Conservation (phyloP, 2,797 vertebrate species). For the Cossypha niveicapilla region DNA sequence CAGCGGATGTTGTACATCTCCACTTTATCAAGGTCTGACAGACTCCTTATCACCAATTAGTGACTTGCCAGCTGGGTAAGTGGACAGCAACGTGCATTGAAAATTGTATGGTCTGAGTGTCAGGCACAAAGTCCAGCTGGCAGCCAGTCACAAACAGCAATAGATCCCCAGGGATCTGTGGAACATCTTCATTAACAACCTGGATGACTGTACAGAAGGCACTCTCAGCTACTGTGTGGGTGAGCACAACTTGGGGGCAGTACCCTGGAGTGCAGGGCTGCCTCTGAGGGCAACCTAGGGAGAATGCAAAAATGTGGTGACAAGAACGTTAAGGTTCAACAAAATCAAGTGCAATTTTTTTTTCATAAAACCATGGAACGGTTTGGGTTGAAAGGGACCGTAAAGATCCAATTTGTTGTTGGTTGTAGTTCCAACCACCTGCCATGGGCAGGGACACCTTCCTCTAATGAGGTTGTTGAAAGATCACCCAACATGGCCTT, state of each 20-base stretch:
- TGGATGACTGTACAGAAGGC: not conserved
- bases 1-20: not conserved
- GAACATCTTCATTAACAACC: not conserved
- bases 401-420: not conserved
- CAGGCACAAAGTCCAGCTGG: not conserved
- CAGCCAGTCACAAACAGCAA: not conserved
- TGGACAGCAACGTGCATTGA: not conserved
- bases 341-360: not conserved
- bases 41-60: not conserved
- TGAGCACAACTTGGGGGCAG: not conserved
- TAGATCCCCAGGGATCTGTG: not conserved
- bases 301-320: not conserved
- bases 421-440: not conserved
- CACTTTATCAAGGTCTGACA: not conserved
- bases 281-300: not conserved
- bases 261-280: not conserved
- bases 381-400: not conserved
- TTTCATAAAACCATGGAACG: not conserved
- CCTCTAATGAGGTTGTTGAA: not conserved
- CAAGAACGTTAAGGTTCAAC: not conserved
- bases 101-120: not conserved
- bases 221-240: not conserved
- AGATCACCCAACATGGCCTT: not conserved
- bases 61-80: not conserved
- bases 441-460: not conserved